Base-by-base conservation (phyloP, 1,140 invertebrate genomes). In the Diorhabda carinulata region DNA sequence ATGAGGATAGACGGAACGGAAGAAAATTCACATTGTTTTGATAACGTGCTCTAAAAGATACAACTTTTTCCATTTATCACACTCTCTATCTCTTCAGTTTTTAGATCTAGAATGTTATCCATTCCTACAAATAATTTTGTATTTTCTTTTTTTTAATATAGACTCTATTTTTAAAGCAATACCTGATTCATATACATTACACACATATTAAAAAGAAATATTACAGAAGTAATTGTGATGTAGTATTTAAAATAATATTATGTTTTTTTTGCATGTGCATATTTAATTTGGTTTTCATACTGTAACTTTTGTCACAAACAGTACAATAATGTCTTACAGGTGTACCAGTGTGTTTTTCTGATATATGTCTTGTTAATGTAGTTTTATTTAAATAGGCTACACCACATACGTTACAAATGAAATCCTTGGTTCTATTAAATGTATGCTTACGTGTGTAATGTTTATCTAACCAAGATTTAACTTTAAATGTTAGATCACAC, bases 251-350 rank as follows among this genome's bases (percentile, higher is more conserved):
- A 45, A 64, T 64, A 45, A 64, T 64, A 9, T 60, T 60, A 45
- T 67, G 65, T 43, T 67, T 59, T 45, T 67, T 67, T 43, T 60
- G 65, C 10, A 60, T 43, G 10, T 67, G 65, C 41, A 44, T n/a
- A 59, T 44, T 59, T 40, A 67, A 44, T 41, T 67, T 67, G 25
- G 25, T 67, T 44, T 60, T 67, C 43, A 60, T 67, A n/a, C 52
- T 60, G 45, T 67, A 67, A 59, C 58, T 59, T n/a, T 67, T 67
- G 5, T 60, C 65, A 60, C 65, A 67, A 60, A 67, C 42, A 25
- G 45, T 43, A 60, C 65, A 67, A 60, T 59, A 52, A 59, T 59
- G 65, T 25, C 58, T 67, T 43, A 60, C 57, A 5, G 65, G 43
- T 10, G 43, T 67, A n/a, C 58, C 65, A 25, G 65, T 67, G 47